Base-by-base conservation (phyloP, 2,113 vertebrate genomes). In the Cyprinodon variegatus region DNA sequence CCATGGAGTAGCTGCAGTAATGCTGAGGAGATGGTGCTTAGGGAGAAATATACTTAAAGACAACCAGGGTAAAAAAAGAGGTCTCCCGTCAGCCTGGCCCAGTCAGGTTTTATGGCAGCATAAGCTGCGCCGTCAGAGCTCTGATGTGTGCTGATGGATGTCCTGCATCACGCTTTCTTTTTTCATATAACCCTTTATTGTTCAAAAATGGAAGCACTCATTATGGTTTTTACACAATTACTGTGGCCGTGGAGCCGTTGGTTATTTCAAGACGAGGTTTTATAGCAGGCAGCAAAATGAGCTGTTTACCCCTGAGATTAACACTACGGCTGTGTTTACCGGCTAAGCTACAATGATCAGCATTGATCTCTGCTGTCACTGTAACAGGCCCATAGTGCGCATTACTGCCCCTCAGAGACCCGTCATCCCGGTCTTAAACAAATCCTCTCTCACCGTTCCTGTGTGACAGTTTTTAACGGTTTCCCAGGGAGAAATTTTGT, bases 281-380 rank as follows among this genome's bases (percentile, higher is more conserved):
- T 61, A 60, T 68, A 72, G 45, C 53, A 59, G 48, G 57, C 66
- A 57, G 64, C 50, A 68, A 81, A 67, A 84, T 81, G 41, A 72
- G 76, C 73, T 68, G 79, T 88, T 88, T 81, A 83, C 84, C 62
- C 81, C 6, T 48, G 67, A 84, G 83, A 84, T 88, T 84, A 88
- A 74, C 83, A 72, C 68, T 78, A 79, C 29, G 79, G 67, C 81
- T 77, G 69, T 70, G 71, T 69, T 82, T 69, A 79, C 68, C 72
- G 86, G 86, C 86, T 89, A 84, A 86, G 81, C 81, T 4, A 41
- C 75, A 77, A 70, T 83, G 72, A 90, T 90, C 77, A 63, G 61
- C 73, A 82, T 74, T 85, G 83, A 88, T 91, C 86, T 88, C 37
- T 29, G 71, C 72, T 66, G 70, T 73, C 79, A 65, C 63, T 8